phyloP scores from a whole-genome alignment of 2,113 vertebrate genomes.

The Ivindomyrus marchei region DNA sequence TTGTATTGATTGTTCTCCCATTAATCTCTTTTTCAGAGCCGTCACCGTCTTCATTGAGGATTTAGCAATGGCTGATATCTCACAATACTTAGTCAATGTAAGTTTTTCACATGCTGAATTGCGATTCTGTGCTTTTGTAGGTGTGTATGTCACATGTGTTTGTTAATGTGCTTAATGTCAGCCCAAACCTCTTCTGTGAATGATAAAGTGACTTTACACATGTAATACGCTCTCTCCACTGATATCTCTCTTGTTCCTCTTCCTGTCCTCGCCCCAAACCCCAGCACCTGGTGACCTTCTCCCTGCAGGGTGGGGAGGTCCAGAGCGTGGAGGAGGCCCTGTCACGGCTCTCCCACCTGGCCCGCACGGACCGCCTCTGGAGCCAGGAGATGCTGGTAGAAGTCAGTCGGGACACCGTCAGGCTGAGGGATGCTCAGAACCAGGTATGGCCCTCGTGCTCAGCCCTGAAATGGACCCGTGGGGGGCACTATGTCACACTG shows the following conservation, averaged over 20 bases:
- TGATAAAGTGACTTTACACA: not conserved
- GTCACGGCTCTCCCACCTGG: slow-evolving; percentile 42
- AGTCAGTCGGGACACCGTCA: slow-evolving; percentile 32
- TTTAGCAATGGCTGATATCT: slow-evolving; percentile 44
- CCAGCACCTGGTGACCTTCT: slow-evolving; percentile 60
- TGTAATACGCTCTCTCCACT: not conserved
- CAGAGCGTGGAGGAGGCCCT: slow-evolving; percentile 55
- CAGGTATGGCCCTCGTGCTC: slow-evolving; percentile 6
- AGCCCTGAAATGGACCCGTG: not conserved
- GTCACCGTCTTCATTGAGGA: not conserved
- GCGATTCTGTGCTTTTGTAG: not conserved
- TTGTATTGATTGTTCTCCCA: not conserved
- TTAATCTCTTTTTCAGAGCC: slow-evolving; percentile 12
- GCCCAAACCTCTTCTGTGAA: not conserved
- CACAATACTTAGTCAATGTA: slow-evolving; percentile 50
- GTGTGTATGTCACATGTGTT: not conserved
- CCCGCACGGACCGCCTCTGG: slow-evolving; percentile 48
- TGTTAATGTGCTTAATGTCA: not conserved
- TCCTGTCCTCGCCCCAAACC: not conserved
- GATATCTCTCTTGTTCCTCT: not conserved
- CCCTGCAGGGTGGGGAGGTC: slow-evolving; percentile 53
- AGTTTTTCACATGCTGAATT: slow-evolving; percentile 28
- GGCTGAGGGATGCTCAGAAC: slow-evolving; percentile 41
- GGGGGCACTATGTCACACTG: not conserved
- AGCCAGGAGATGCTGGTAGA: slow-evolving; percentile 57